Conservation (phyloP, 1,140 invertebrate genomes). For the Orchesella cincta region DNA sequence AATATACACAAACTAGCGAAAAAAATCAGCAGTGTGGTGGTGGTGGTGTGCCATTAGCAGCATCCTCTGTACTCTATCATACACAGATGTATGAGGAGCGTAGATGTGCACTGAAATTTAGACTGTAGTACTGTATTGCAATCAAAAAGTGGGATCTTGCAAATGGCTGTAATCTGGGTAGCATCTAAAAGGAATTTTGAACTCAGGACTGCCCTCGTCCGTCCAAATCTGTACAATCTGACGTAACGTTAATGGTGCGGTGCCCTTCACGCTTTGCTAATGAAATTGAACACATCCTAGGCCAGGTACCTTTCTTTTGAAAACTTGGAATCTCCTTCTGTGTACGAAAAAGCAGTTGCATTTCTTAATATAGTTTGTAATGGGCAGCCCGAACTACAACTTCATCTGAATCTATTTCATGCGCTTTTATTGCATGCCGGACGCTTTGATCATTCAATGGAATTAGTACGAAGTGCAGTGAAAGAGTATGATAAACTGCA, state of each 20-base stretch:
- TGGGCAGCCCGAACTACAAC: too few relatives aligned
- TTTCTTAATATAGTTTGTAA: too few relatives aligned
- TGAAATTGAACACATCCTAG: constrained; percentile 40
- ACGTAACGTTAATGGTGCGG: constrained; percentile 32
- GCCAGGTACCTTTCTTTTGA: constrained; percentile 14
- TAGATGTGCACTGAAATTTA: neutral
- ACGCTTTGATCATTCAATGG: too few relatives aligned
- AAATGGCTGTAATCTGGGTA: constrained; percentile 5
- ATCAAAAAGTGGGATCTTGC: constrained; percentile 1
- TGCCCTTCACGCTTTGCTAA: constrained; percentile 49
- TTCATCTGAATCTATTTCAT: too few relatives aligned
- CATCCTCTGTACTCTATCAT: neutral
- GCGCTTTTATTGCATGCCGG: too few relatives aligned
- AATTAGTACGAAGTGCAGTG: too few relatives aligned
- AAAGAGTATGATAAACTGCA: too few relatives aligned
- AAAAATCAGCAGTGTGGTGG: neutral
- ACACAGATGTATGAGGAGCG: neutral
- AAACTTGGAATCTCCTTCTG: neutral
- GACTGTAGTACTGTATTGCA: neutral
- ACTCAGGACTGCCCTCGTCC: constrained; percentile 4
- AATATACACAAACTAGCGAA: neutral
- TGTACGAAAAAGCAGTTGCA: neutral
- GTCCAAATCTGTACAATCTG: neutral
- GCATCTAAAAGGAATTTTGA: constrained; percentile 11
- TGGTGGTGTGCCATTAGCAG: neutral